Base-by-base conservation (phyloP, 2,888 invertebrate species). In the Cordilura impudica region DNA sequence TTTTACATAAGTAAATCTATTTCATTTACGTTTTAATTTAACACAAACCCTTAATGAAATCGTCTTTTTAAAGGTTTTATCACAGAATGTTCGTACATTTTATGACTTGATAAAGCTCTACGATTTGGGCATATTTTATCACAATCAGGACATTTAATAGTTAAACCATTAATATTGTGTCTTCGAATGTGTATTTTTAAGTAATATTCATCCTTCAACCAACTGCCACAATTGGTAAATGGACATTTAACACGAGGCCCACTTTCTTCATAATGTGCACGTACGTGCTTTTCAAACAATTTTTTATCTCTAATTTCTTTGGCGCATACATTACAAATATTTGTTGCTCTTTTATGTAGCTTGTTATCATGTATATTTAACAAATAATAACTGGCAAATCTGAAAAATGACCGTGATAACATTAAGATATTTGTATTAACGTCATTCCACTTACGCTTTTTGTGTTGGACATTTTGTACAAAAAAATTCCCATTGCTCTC, bases 11-110 rank as follows among this genome's bases (percentile, higher is more conserved):
- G 35, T 39, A 61, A 49, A 26, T 10, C 21, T 0, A 35, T 1
- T 23, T 2, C 14, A 4, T n/a, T 19, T 35, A n/a, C 10, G 19
- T 26, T 23, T 16, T 18, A 8, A 18, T 49, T 21, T 6, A 18
- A 53, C 31, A 29, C 72, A 51, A 73, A 88, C 89, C 82, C 86
- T 88, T 31, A 89, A 83, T 49, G 86, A 86, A 23, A 89, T 86
- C 3, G 89, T 86, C 43, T 88, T 89, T 72, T 89, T 89, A 70
- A 90, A 90, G 3, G 87, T 86, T 79, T 90, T 90, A 45, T 89
- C 86, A 78, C 90, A 90, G 86, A 84, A 81, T 90, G 90, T 2
- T 88, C 88, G 78, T 89, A 88, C 0, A 86, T 85, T 31, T 87
- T 85, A 74, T 90, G 90, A 49, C 88, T 89, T 16, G 86, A 85